phyloP scores from a whole-genome alignment of 2,113 vertebrate genomes.

The Todiramphus saurophagus region DNA sequence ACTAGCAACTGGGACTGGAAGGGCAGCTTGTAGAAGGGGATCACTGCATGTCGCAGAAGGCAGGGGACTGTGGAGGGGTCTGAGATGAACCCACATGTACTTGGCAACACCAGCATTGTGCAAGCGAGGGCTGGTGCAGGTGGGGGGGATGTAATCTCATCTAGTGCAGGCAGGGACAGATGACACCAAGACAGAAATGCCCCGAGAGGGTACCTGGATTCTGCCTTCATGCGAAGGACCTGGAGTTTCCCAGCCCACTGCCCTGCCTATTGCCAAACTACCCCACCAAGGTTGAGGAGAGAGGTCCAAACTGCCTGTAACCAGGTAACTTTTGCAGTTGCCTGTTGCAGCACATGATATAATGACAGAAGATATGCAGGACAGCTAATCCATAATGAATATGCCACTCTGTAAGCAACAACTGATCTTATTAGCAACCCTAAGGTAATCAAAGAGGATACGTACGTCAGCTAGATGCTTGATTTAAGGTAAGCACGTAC shows the following conservation, averaged over 20 bases:
- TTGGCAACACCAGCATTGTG: neutral
- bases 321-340: neutral
- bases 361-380: neutral
- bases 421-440: neutral
- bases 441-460: neutral
- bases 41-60: neutral
- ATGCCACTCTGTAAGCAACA: neutral
- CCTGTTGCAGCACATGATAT: neutral
- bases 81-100: neutral
- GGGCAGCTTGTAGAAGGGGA: neutral
- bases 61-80: neutral
- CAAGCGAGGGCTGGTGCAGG: neutral
- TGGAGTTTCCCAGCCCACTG: neutral
- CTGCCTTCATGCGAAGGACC: neutral
- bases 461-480: neutral
- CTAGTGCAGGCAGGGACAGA: neutral
- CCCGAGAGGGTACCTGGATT: neutral
- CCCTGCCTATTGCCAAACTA: neutral
- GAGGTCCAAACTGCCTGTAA: neutral
- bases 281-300: neutral
- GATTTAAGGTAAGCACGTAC: neutral
- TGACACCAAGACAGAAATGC: neutral
- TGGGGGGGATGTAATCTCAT: neutral
- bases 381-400: neutral
- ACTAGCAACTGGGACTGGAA: neutral